A percentile compares a stretch with the other conserved stretches of the same genome.
These are phyloP conservation scores for Hydropsyche tenuis DNA, from an alignment of 1,140 invertebrate genomes.

Conservation along the genomic window DNA sequence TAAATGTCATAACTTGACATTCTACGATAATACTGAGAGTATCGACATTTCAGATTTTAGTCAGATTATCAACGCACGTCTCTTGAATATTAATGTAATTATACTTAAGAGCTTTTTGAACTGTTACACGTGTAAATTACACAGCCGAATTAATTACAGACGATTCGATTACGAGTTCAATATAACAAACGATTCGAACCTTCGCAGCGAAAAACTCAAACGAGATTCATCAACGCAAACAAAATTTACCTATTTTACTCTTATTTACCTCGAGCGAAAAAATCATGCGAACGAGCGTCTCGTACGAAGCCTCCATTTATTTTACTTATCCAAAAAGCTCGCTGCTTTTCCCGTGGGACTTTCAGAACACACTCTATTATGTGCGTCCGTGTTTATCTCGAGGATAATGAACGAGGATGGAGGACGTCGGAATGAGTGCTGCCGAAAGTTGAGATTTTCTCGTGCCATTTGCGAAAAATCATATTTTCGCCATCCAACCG, in stretches of 20 bases:
- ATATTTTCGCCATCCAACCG: too few relatives aligned
- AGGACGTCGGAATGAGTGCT: background rate
- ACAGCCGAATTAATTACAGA: constrained; percentile 3
- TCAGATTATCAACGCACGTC: background rate
- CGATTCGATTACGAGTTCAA: too few relatives aligned
- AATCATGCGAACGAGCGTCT: background rate
- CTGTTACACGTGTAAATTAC: constrained; percentile 2
- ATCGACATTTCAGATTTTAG: constrained; percentile 14
- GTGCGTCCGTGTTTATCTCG: constrained; percentile 15
- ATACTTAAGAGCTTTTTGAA: constrained; percentile 16
- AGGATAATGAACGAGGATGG: constrained; percentile 25
- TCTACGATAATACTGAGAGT: background rate
- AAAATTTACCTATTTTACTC: background rate
- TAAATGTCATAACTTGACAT: background rate
- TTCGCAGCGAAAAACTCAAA: too few relatives aligned
- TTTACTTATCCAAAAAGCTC: constrained; percentile 26
- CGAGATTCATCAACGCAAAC: too few relatives aligned
- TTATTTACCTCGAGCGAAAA: too few relatives aligned
- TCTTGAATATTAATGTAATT: constrained; percentile 13
- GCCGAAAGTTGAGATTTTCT: constrained; percentile 4
- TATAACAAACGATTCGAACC: too few relatives aligned
- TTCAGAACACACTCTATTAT: constrained; percentile 12
- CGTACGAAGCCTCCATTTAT: constrained; percentile 19
- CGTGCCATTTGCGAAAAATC: too few relatives aligned
- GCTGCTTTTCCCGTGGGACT: constrained; percentile 14